Evolutionary conservation across 1,140 invertebrate species (phyloP).

Genomic region (Marisa cornuarietis): DNA sequence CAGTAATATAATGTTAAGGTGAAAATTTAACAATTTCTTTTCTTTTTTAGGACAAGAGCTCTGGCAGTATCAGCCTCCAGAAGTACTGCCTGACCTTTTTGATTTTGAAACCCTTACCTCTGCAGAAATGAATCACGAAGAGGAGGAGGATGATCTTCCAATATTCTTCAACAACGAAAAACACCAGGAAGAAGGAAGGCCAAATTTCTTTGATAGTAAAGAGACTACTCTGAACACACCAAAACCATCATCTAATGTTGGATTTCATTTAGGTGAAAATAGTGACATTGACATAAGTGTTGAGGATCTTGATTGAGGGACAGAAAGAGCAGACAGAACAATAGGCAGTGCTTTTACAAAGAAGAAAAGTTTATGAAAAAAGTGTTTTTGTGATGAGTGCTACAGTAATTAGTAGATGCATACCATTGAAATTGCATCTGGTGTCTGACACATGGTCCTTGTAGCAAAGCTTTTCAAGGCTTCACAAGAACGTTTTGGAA

Average conservation of each 20-base stretch:
- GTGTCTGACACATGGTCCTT: no score
- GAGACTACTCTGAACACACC: not conserved
- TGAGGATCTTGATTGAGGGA: slow-evolving; percentile 5
- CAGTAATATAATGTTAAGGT: no score
- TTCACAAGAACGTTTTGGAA: no score
- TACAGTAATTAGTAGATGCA: no score
- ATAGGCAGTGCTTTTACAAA: not conserved
- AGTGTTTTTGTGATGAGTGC: no score
- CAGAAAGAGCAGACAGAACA: no score
- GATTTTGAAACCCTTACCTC: not conserved
- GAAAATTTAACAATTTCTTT: not conserved
- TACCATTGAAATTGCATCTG: no score
- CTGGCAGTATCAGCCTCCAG: slow-evolving; percentile 2
- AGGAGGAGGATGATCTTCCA: not conserved
- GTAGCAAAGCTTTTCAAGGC: no score
- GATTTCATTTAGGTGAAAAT: not conserved
- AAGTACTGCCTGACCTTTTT: slow-evolving; percentile 1
- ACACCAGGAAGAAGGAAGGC: not conserved
- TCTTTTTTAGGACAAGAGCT: not conserved
- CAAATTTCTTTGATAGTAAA: not conserved
- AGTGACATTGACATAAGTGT: not conserved
- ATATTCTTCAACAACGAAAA: not conserved
- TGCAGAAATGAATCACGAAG: not conserved
- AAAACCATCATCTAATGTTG: not conserved
- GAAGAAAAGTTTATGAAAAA: no score